Base-by-base conservation (phyloP, 2,888 invertebrate genomes). In the Apodemia hepburni region DNA sequence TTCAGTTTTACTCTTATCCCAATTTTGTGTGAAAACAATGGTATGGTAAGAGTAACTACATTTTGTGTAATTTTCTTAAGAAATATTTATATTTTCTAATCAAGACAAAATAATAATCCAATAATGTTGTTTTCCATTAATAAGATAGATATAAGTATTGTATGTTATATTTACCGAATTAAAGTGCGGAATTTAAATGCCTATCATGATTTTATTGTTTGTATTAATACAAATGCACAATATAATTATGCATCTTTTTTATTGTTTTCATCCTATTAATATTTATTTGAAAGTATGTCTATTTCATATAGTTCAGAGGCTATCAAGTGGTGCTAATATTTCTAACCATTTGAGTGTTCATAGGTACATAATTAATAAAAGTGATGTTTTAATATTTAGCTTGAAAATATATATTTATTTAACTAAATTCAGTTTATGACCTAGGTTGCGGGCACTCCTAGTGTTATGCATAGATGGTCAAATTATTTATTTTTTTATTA, bases 271-370 rank as follows among this genome's bases (percentile, higher is more conserved):
- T 33, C 33, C 7, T 33, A 33, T 33, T 33, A 33, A 33, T 33
- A 33, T 33, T 17, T 61, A 59, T 17, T 58, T 64, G 27, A 29
- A 57, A 58, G 61, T 54, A 49, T 65, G 47, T 62, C 59, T 64
- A 58, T 63, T 62, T 58, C 17, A 4, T 18, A 11, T 27, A 12
- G 12, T 51, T 51, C 22, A 51, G 51, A 51, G 51, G 22, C 22
- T 51, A 22, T 22, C 27, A 27, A 51, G 8, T 18, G 51, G 51
- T 51, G 51, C 51, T 51, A 51, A 51, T 22, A 51, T 27, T 22
- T 27, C 12, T 11, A 12, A 51, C 12, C 51, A 51, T 22, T 51
- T 51, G 49, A 17, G 49, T 49, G 17, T 17, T 49, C 18, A n/a
- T 29, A 29, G 29, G 6, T 29, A 29, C 29, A 29, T 6, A 6